Evolutionary conservation across 2,113 vertebrate genomes (phyloP).

Genomic region (Notechis scutatus): DNA sequence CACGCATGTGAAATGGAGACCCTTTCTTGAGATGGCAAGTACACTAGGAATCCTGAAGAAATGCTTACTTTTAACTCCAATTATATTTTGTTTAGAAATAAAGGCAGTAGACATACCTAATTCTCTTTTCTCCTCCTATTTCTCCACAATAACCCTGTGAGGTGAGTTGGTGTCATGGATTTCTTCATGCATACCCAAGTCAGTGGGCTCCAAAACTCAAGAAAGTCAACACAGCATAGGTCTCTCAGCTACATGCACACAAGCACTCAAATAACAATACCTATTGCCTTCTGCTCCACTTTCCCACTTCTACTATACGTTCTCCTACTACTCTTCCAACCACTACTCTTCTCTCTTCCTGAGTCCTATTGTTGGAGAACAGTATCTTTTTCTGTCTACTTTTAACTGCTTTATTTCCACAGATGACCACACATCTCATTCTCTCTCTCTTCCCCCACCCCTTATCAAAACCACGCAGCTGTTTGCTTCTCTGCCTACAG

Average conservation of each 20-base stretch:
- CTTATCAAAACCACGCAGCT: no score
- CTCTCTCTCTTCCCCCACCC: accelerated
- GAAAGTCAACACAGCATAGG: neutral
- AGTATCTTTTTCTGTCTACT: neutral
- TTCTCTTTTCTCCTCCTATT: neutral
- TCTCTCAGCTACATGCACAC: neutral
- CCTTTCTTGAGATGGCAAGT: neutral
- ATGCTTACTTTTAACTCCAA: neutral
- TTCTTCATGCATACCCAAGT: neutral
- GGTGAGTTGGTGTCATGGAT: neutral
- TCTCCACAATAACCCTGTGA: neutral
- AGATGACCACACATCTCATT: neutral
- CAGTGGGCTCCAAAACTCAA: neutral
- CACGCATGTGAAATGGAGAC: neutral
- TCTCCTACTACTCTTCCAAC: neutral
- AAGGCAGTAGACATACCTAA: neutral
- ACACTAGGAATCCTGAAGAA: neutral
- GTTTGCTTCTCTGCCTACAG: no score
- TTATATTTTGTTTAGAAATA: neutral
- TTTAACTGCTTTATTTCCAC: neutral
- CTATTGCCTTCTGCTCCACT: neutral
- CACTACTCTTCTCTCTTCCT: neutral
- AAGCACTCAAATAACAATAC: neutral
- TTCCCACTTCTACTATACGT: neutral
- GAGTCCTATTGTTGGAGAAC: no score